Evolutionary conservation across 2,113 vertebrate genomes (phyloP), one percentile per base, ranked within the genome.

Genomic region (Mus spicilegus): DNA sequence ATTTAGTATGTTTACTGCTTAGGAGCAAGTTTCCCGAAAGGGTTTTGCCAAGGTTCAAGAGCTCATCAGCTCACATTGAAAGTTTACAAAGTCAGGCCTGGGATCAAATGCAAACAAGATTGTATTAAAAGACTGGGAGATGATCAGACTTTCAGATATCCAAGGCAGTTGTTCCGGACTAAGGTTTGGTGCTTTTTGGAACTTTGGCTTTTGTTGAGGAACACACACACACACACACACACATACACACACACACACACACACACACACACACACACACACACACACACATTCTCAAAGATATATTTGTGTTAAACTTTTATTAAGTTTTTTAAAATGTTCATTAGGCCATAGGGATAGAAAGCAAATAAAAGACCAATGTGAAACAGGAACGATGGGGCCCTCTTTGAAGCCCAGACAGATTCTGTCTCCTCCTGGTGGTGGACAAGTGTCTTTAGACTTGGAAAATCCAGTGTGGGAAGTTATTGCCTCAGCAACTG

Each of bases 1-100:
- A 67, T 94, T 94, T 95, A 86, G 11, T 84, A 72, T 82, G 16
- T 86, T 86, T 95, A 85, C 67, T 69, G 77, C 9, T 69, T 39
- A 92, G 54, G n/a, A 89, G 1, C 46, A 91, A 63, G 69, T 95
- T 92, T 90, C 22, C 22, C 10, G 86, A 58, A 76, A 89, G 39
- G 65, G 20, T 19, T 93, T 96, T 4, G 70, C 42, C 90, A 85
- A 80, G 22, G 61, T 46, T 16, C 28, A 51, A 54, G 36, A 63
- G 13, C 14, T 85, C 39, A 42, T 81, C 22, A 39, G 19, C 54
- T 49, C 61, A 80, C 49, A 76, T 14, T 3, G n/a, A 72, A 63
- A 95, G 58, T 39, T 88, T 65, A 88, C 51, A 70, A 42, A 51
- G 51, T 78, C 61, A 63, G 13, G 77, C 54, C 49, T 36, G 30